phyloP scores from a whole-genome alignment of 2,888 invertebrate genomes.

The Habroteleia sp. region DNA sequence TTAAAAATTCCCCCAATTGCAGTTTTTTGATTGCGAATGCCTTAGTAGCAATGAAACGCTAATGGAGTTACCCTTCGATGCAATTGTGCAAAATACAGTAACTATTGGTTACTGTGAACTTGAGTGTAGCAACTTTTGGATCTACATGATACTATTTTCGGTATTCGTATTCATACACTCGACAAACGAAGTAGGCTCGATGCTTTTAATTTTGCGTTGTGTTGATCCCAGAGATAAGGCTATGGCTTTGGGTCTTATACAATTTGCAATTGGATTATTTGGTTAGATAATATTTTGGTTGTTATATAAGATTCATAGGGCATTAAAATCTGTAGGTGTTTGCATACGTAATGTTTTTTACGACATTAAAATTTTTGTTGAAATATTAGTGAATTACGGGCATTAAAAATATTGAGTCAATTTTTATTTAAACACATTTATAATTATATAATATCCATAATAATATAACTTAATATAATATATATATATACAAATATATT shows the following conservation, averaged over 20 bases:
- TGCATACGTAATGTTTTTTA: too few species aligned
- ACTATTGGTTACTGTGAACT: constrained; percentile 90
- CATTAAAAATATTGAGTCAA: too few species aligned
- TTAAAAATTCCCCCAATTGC: constrained; percentile 16
- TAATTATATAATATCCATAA: too few species aligned
- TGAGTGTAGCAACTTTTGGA: constrained; percentile 89
- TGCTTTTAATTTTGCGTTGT: constrained; percentile 93
- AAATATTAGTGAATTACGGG: too few species aligned
- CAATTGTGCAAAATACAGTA: constrained; percentile 85
- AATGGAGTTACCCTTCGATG: too few species aligned
- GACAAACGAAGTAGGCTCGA: constrained; percentile 95
- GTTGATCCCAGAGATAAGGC: constrained; percentile 96
- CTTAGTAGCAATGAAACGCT: constrained; percentile 73
- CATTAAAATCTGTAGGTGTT: too few species aligned
- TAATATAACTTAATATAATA: too few species aligned
- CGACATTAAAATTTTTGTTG: too few species aligned
- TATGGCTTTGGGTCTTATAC: constrained; percentile 96
- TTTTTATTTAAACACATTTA: too few species aligned
- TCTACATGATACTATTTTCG: constrained; percentile 92
- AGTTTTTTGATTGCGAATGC: constrained; percentile 83
- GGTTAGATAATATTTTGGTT: constrained; percentile 79
- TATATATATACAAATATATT: too few species aligned
- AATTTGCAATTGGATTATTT: constrained; percentile 95
- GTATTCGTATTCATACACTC: constrained; percentile 95
- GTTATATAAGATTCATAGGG: not conserved